Conservation (phyloP, 92 coral and sea anemone species). For the Palythoa heliodiscus region DNA sequence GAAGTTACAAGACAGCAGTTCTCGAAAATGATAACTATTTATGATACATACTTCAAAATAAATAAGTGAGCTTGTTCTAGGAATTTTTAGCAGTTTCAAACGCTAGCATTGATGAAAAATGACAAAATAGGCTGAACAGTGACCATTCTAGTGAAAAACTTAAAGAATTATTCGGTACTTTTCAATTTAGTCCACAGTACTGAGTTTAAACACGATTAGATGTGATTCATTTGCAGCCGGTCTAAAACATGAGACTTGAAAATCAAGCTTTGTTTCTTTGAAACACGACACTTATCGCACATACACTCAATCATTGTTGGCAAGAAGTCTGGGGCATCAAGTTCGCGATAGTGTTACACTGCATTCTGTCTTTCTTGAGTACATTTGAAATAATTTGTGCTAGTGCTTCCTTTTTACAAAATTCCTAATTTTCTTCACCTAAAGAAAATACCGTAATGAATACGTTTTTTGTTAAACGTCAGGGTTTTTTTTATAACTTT, state of each 20-base stretch:
- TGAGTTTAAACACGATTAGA: constrained; percentile 8
- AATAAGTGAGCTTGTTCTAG: not conserved
- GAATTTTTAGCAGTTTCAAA: not conserved
- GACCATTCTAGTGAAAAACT: not conserved
- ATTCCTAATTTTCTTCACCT: no score
- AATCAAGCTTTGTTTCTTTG: constrained; percentile 66
- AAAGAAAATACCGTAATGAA: no score
- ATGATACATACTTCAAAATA: not conserved
- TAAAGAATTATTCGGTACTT: not conserved
- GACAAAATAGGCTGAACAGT: not conserved
- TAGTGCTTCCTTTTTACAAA: no score
- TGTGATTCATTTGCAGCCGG: constrained; percentile 16
- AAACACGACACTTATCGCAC: constrained; percentile 56
- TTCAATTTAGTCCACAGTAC: not conserved
- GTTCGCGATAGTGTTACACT: constrained; percentile 38
- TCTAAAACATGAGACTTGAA: constrained; percentile 15
- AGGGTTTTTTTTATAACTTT: no score
- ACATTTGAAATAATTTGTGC: not conserved
- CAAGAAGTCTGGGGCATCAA: constrained; percentile 27
- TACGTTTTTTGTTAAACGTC: no score
- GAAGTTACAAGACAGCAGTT: not conserved
- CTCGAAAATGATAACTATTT: not conserved
- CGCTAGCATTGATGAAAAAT: not conserved
- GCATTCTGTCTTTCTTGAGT: not conserved
- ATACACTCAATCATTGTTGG: constrained; percentile 89